phyloP scores from a whole-genome alignment of 2,888 invertebrate genomes.

The Steinernema scapterisci region DNA sequence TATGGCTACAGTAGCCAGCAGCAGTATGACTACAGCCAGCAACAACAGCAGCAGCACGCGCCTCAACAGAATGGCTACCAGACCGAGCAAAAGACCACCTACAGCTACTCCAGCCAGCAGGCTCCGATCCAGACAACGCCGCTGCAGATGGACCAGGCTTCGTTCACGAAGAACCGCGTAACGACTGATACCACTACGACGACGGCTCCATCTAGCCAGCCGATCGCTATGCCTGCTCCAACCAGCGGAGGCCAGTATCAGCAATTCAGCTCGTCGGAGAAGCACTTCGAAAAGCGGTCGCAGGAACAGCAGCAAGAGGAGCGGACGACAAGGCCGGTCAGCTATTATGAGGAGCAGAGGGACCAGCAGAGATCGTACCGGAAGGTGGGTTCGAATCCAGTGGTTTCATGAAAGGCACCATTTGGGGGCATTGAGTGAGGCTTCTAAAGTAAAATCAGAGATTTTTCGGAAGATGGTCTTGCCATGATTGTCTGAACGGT shows the following conservation, averaged over 20 bases:
- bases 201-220: background rate
- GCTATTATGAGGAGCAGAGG: slow-evolving; percentile 30
- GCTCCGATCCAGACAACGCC: slow-evolving; percentile 23
- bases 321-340: background rate
- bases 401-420: too few relatives aligned
- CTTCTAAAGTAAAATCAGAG: too few relatives aligned
- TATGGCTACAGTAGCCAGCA: slow-evolving; percentile 9
- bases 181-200: background rate
- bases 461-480: too few relatives aligned
- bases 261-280: slow-evolving; percentile 13
- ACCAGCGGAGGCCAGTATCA: slow-evolving; percentile 27
- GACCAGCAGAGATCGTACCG: slow-evolving; percentile 41
- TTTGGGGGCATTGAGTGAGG: too few relatives aligned
- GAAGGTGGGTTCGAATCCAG: slow-evolving; percentile 36
- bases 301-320: slow-evolving; percentile 14
- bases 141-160: slow-evolving; percentile 24
- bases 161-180: slow-evolving; percentile 11
- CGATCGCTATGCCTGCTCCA: background rate
- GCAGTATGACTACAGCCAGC: slow-evolving; percentile 15
- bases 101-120: slow-evolving; percentile 27
- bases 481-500: too few relatives aligned
- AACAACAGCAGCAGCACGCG: slow-evolving; percentile 14
- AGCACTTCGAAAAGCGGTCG: slow-evolving; percentile 7
- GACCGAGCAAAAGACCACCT: slow-evolving; percentile 8
- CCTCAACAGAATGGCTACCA: slow-evolving; percentile 26